Evolutionary conservation across 2,797 vertebrate species (phyloP).

Genomic region (Sebastes nivosus): DNA sequence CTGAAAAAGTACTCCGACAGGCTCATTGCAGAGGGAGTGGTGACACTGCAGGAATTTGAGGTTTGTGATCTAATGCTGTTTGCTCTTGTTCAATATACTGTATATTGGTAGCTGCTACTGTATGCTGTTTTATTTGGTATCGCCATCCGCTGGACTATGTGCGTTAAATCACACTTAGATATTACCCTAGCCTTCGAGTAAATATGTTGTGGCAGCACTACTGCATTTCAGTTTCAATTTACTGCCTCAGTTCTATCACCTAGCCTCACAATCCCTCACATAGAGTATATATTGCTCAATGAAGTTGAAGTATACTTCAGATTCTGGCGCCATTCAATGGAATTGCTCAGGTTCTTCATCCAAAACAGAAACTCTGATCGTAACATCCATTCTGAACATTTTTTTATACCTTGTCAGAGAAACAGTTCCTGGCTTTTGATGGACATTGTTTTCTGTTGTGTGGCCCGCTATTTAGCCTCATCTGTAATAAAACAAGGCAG

Average conservation of each 20-base stretch:
- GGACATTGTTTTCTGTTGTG: conserved; percentile 56
- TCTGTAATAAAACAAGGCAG: conserved; percentile 42
- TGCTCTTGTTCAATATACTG: conserved; percentile 48
- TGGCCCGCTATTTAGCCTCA: conserved; percentile 47
- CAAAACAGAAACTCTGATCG: conserved; percentile 47
- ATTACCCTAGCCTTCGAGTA: conserved; percentile 49
- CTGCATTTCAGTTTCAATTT: conserved; percentile 70
- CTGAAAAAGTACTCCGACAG: conserved; percentile 91
- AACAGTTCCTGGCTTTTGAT: conserved; percentile 56
- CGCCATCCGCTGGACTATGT: conserved; percentile 11
- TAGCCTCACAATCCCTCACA: conserved; percentile 42
- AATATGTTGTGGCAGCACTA: conserved; percentile 53
- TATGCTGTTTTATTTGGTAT: conserved; percentile 50
- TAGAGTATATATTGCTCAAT: conserved; percentile 47
- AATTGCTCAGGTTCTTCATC: conserved; percentile 55
- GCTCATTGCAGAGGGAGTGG: conserved; percentile 89
- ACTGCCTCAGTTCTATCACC: conserved; percentile 55
- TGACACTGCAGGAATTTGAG: conserved; percentile 91
- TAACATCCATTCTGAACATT: conserved; percentile 46
- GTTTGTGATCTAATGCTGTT: conserved; percentile 69
- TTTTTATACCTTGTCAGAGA: conserved; percentile 33
- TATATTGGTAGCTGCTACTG: conserved; percentile 41
- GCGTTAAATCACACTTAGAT: conserved; percentile 68
- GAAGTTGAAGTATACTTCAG: conserved; percentile 53
- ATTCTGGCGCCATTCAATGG: conserved; percentile 35